Percentiles rank a stretch among this genome's conserved stretches.
phyloP scores from a whole-genome alignment of 2,113 vertebrate genomes.

The Oryzias melastigma region DNA sequence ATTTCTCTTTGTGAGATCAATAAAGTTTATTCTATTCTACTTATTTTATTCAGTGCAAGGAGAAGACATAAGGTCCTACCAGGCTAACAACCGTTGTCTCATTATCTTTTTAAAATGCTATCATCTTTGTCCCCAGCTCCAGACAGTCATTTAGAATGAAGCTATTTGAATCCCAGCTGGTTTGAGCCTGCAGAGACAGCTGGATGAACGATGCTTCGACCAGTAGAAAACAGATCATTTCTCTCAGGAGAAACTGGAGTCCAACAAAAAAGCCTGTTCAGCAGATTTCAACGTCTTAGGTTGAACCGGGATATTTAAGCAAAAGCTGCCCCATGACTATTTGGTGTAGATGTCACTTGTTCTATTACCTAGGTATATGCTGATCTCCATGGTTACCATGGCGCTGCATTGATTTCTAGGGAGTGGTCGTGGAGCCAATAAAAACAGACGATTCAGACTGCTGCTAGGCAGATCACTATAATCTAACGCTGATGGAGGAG shows the following conservation, averaged over 20 bases:
- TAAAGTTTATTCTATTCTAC: too few species aligned
- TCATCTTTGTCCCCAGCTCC: slow-evolving; percentile 48
- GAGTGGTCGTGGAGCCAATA: slow-evolving; percentile 56
- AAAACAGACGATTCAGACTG: slow-evolving; percentile 34
- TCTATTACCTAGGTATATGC: slow-evolving; percentile 7
- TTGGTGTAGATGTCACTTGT: neutral
- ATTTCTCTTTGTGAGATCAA: too few species aligned
- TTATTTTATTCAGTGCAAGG: too few species aligned
- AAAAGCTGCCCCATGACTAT: slow-evolving; percentile 1
- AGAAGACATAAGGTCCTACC: slow-evolving; percentile 35
- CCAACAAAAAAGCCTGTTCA: slow-evolving; percentile 11
- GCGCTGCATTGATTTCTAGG: slow-evolving; percentile 45
- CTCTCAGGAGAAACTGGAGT: slow-evolving; percentile 27
- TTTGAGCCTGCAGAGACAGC: slow-evolving; percentile 23
- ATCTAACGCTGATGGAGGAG: slow-evolving; percentile 1
- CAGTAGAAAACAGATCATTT: slow-evolving; percentile 37
- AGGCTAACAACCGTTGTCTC: slow-evolving; percentile 1
- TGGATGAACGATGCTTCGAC: slow-evolving; percentile 24
- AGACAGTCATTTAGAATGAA: slow-evolving; percentile 23
- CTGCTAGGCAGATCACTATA: slow-evolving; percentile 67
- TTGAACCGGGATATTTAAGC: slow-evolving; percentile 1
- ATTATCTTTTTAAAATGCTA: slow-evolving; percentile 37
- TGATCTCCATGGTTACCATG: slow-evolving; percentile 62
- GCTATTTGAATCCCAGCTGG: slow-evolving; percentile 61
- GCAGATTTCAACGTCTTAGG: slow-evolving; percentile 38